phyloP scores from a whole-genome alignment of 2,113 vertebrate species.

The Pollachius pollachius region DNA sequence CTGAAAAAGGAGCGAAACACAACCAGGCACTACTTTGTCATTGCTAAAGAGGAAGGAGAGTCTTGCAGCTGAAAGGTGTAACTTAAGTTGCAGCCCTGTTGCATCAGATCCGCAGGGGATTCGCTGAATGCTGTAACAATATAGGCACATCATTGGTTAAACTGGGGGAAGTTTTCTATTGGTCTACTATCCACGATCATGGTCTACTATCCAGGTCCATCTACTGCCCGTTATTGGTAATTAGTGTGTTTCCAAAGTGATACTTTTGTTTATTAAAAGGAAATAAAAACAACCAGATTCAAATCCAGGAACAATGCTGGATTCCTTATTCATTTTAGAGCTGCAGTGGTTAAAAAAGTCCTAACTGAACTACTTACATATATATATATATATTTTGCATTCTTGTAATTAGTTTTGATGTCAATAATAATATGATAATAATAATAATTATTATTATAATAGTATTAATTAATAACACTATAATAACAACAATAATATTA shows the following conservation, averaged over 20 bases:
- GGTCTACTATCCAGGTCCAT: constrained; percentile 38
- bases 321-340: too few relatives aligned
- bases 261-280: constrained; percentile 6
- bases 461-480: neutral
- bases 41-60: constrained; percentile 67
- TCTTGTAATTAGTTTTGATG: too few relatives aligned
- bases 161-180: constrained; percentile 55
- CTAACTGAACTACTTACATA: too few relatives aligned
- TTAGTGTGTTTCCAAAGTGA: constrained; percentile 36
- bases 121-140: constrained; percentile 65
- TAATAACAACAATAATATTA: too few relatives aligned
- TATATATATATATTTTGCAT: too few relatives aligned
- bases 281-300: too few relatives aligned
- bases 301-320: too few relatives aligned
- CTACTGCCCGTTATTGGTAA: constrained; percentile 38
- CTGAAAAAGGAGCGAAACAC: too few relatives aligned
- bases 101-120: constrained; percentile 79
- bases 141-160: constrained; percentile 61
- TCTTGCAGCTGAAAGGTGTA: constrained; percentile 68
- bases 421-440: neutral
- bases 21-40: constrained; percentile 59
- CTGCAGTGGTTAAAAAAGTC: too few relatives aligned
- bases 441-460: neutral
- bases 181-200: constrained; percentile 40
- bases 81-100: constrained; percentile 79